Conservation (phyloP, 2,888 invertebrate species). For the Polymixis flavicincta region DNA sequence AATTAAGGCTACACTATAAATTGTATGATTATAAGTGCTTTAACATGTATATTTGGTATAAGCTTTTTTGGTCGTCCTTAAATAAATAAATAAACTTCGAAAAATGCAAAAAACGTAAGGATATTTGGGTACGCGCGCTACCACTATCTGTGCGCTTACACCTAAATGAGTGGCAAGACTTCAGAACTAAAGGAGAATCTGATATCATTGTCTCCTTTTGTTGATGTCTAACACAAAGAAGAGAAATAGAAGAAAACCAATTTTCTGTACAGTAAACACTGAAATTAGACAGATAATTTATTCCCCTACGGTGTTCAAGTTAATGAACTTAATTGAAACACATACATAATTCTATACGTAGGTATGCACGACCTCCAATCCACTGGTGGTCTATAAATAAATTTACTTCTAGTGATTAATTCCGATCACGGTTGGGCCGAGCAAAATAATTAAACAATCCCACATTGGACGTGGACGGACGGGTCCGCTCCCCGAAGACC, state of each 20-base stretch:
- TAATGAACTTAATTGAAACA: slow-evolving; percentile 47
- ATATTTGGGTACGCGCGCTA: too few species aligned
- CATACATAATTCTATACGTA: slow-evolving; percentile 52
- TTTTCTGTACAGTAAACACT: neutral
- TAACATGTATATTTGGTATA: too few species aligned
- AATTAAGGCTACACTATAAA: too few species aligned
- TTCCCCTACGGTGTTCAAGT: slow-evolving; percentile 36
- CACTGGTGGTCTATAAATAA: slow-evolving; percentile 74
- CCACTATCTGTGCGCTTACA: too few species aligned
- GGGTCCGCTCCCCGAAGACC: slow-evolving; percentile 77
- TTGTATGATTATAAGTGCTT: too few species aligned
- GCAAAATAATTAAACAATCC: slow-evolving; percentile 89
- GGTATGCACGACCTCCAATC: slow-evolving; percentile 59
- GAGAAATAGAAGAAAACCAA: neutral
- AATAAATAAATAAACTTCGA: too few species aligned
- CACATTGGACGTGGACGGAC: slow-evolving; percentile 77
- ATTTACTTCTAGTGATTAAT: slow-evolving; percentile 82
- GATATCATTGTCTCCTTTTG: neutral
- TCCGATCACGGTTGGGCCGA: slow-evolving; percentile 83
- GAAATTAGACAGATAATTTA: slow-evolving; percentile 36
- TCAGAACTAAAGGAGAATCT: neutral
- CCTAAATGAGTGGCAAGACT: neutral
- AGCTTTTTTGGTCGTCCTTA: too few species aligned
- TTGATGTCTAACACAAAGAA: neutral
- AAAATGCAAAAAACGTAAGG: too few species aligned